phyloP scores from a whole-genome alignment of 2,888 invertebrate species.

The Xestia rhomboidea region DNA sequence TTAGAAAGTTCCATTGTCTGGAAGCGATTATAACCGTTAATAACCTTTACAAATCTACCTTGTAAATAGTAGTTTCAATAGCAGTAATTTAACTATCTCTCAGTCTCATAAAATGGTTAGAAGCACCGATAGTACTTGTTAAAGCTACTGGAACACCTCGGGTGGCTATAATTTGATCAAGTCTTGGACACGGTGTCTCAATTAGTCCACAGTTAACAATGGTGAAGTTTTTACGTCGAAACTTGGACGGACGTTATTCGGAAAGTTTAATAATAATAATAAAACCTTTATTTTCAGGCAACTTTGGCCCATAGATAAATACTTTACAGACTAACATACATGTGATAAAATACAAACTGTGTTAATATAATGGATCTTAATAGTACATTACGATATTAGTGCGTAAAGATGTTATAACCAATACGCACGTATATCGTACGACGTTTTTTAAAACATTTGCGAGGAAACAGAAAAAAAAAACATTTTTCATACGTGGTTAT shows the following conservation, averaged over 20 bases:
- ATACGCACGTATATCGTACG: no score
- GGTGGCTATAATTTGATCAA: constrained; percentile 50
- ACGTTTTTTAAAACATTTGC: no score
- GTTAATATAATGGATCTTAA: no score
- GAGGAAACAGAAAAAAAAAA: no score
- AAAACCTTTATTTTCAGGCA: no score
- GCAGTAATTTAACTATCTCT: constrained; percentile 22
- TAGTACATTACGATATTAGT: no score
- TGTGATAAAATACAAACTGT: no score
- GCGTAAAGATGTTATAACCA: no score
- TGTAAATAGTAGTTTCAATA: constrained; percentile 19
- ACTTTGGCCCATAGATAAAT: no score
- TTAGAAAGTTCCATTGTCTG: constrained; percentile 30
- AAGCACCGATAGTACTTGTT: constrained; percentile 30
- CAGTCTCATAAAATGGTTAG: constrained; percentile 20
- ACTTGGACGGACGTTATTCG: constrained; percentile 42
- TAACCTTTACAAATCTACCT: neutral
- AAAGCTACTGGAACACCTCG: constrained; percentile 31
- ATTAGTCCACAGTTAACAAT: constrained; percentile 57
- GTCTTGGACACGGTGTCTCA: constrained; percentile 44
- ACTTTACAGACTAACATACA: no score
- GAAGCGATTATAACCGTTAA: constrained; percentile 6
- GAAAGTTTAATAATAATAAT: no score
- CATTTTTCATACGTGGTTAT: no score
- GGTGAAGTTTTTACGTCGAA: constrained; percentile 55